Evolutionary conservation across 2,888 invertebrate species (phyloP).

Genomic region (Chaetoderma sp.): DNA sequence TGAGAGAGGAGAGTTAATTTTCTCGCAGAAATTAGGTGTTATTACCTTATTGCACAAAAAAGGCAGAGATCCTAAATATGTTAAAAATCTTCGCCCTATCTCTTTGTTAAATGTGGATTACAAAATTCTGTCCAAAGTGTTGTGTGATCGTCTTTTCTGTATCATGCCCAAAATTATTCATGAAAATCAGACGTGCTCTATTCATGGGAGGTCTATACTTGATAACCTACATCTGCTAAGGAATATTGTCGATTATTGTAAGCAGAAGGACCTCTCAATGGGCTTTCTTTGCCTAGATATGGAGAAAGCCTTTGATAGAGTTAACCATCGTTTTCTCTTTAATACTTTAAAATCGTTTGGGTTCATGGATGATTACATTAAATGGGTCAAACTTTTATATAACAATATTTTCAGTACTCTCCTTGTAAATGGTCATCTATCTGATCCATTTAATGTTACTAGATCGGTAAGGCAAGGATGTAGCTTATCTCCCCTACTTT

Average conservation of each 20-base stretch:
- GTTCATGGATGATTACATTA: constrained; percentile 3
- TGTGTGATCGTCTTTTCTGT: constrained; percentile 12
- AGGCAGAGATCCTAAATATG: background rate
- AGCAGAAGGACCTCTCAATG: background rate
- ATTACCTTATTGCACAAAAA: constrained; percentile 11
- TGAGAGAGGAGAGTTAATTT: background rate
- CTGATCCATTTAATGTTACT: background rate
- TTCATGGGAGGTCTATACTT: constrained; percentile 15
- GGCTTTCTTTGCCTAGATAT: constrained; percentile 9
- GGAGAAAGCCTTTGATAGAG: constrained; percentile 25
- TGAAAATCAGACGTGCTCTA: constrained; percentile 16
- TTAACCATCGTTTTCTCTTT: constrained; percentile 10
- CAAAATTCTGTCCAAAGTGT: constrained; percentile 22
- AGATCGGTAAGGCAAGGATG: constrained; percentile 21
- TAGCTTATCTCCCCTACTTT: constrained; percentile 5
- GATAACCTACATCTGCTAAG: constrained; percentile 16
- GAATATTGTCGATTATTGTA: constrained; percentile 21
- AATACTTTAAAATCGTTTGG: background rate
- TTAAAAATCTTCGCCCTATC: constrained; percentile 15
- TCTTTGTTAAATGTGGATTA: constrained; percentile 15
- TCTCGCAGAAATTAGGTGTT: background rate
- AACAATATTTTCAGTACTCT: background rate
- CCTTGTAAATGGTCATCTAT: constrained; percentile 8
- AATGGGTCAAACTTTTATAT: constrained; percentile 7
- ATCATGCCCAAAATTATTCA: constrained; percentile 16